These are phyloP conservation scores for Geodia barretti DNA, from an alignment of 37 sponge, comb jelly and placozoan genomes.

Conservation along the genomic window DNA sequence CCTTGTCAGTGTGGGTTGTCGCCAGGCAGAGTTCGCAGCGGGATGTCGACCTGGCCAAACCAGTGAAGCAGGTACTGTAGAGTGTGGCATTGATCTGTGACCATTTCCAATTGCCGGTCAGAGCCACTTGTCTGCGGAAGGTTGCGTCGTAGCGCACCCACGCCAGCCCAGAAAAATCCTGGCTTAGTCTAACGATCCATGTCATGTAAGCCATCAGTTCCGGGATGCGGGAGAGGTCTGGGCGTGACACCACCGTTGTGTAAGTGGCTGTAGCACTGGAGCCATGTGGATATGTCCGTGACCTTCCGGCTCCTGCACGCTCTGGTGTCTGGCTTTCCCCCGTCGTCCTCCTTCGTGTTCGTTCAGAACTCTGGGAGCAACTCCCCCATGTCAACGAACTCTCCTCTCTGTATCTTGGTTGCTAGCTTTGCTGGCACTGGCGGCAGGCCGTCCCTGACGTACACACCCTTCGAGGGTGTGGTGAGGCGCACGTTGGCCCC, in stretches of 20 bases:
- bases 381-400: constrained; percentile 7
- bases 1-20: constrained; percentile 12
- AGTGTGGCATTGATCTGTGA: constrained; percentile 29
- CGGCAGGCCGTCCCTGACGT: neutral
- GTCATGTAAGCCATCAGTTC: constrained; percentile 39
- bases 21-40: constrained; percentile 34
- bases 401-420: neutral
- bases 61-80: constrained; percentile 31
- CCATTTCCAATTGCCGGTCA: constrained; percentile 27
- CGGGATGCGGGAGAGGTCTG: neutral
- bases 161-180: constrained; percentile 32
- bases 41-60: neutral
- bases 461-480: neutral
- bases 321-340: neutral
- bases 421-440: constrained; percentile 7
- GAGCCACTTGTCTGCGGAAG: constrained; percentile 34
- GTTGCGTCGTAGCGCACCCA: constrained; percentile 49
- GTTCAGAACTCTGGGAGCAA: neutral
- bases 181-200: constrained; percentile 17
- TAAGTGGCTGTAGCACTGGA: constrained; percentile 38
- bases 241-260: neutral
- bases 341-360: neutral
- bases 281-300: constrained; percentile 21
- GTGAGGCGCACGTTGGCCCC: neutral
- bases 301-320: neutral